phyloP scores from a whole-genome alignment of 2,113 vertebrate genomes.

The human (Homo sapiens) region DNA sequence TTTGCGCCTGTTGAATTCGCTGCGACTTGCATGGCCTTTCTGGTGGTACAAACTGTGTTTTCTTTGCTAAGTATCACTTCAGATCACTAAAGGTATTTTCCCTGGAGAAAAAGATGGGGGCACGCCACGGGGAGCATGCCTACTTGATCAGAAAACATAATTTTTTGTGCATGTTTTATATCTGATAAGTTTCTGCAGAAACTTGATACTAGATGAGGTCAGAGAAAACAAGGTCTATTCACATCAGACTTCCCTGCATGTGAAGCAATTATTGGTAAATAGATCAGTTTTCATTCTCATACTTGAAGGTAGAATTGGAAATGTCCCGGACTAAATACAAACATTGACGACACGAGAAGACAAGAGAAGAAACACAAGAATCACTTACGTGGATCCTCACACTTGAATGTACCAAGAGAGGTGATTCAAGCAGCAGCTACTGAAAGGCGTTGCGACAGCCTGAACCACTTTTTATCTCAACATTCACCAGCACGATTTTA shows the following conservation, averaged over 20 bases:
- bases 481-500: fast-evolving
- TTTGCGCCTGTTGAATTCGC: constrained; percentile 56
- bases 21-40: not conserved
- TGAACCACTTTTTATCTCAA: too few relatives aligned
- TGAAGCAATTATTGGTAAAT: not conserved
- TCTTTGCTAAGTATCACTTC: not conserved
- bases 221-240: fast-evolving
- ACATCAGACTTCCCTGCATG: not conserved
- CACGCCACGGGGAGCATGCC: not conserved
- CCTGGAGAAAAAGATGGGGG: not conserved
- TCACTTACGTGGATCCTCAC: not conserved
- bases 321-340: not conserved
- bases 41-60: not conserved
- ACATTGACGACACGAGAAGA: fast-evolving
- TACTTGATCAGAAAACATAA: constrained; percentile 34
- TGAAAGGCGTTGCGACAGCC: too few relatives aligned
- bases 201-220: not conserved
- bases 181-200: not conserved
- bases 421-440: not conserved
- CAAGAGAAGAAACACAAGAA: not conserved
- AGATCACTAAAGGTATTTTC: constrained; percentile 14
- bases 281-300: not conserved
- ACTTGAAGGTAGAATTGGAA: not conserved
- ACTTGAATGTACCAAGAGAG: not conserved
- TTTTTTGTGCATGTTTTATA: not conserved